phyloP scores from a whole-genome alignment of 2,888 invertebrate species.

The Drosophila meridionalis region DNA sequence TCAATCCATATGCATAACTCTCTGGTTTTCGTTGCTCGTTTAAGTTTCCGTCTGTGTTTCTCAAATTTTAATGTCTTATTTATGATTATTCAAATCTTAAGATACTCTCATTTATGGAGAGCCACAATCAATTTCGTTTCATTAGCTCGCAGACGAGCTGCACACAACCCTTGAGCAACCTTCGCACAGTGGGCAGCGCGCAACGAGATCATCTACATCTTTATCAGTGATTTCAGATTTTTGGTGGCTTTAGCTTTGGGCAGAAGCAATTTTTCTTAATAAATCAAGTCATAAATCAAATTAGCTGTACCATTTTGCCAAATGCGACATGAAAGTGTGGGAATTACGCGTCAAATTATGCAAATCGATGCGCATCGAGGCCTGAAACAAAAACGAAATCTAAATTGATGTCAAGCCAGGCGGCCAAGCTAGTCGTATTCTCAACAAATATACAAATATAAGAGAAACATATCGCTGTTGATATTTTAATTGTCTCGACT shows the following conservation, averaged over 20 bases:
- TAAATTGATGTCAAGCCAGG: slow-evolving; percentile 50
- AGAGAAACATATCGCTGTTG: slow-evolving; percentile 44
- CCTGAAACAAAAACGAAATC: slow-evolving; percentile 30
- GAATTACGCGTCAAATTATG: slow-evolving; percentile 74
- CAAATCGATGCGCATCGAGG: slow-evolving; percentile 58
- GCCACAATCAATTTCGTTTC: background rate
- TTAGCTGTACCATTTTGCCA: slow-evolving; percentile 67
- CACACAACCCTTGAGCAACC: background rate
- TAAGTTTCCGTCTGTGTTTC: background rate
- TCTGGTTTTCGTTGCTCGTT: background rate
- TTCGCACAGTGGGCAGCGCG: slow-evolving; percentile 11
- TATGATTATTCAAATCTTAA: background rate
- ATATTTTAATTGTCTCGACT: slow-evolving; percentile 75
- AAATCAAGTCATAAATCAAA: slow-evolving; percentile 72
- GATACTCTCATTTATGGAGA: background rate
- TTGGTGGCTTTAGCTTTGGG: slow-evolving; percentile 4
- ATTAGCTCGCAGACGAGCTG: background rate
- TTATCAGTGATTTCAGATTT: slow-evolving; percentile 27
- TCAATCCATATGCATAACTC: too few relatives aligned
- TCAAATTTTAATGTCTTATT: background rate
- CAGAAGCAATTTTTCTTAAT: slow-evolving; percentile 61
- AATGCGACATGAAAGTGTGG: slow-evolving; percentile 77
- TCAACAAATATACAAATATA: slow-evolving; percentile 10
- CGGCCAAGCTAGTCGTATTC: slow-evolving; percentile 24
- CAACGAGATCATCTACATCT: slow-evolving; percentile 40